Evolutionary conservation across 2,113 vertebrate species (phyloP), one percentile per base, ranked within the genome.

Genomic region (Pygathrix nemaeus): DNA sequence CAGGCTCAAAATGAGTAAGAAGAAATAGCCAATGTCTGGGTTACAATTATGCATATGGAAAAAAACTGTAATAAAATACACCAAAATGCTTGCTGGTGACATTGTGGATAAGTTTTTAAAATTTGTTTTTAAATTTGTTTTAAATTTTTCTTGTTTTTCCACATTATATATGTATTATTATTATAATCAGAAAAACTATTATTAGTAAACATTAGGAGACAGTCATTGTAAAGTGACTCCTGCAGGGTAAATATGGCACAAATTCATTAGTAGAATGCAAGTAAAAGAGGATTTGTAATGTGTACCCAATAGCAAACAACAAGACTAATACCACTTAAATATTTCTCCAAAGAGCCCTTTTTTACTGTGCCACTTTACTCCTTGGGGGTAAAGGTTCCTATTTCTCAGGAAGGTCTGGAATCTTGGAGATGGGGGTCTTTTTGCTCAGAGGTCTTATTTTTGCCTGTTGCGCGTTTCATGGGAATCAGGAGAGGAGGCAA

Each of bases 131-230:
- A 94, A 72, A 45, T 79, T 64, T 85, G 61, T 87, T 93, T 90
- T 79, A 88, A 94, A 72, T 20, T 78, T 96, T 84, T 92, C 40
- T 66, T 11, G 72, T 38, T 86, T 94, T 97, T 92, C 76, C 35
- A 48, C 61, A 87, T 50, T 93, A 97, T 93, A 78, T 94, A 59
- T 88, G 40, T 95, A 85, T n/a, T 82, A 85, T 79, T 88, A 80
- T 90, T 88, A 81, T 59, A 70, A 79, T 87, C 81, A 85, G 66
- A 27, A 80, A 93, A 79, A 70, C 16, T 52, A 52, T 95, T 92
- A 83, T 52, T 92, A 83, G 80, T 72, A 95, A 97, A 93, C 68
- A 87, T 75, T 86, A 90, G 50, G 64, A 90, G 93, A 61, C 48
- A 84, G 76, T 25, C 50, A 83, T 43, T 88, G 11, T 5, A 21